Conservation (phyloP, 1,140 invertebrate species). For the Drosophila ironensis region DNA sequence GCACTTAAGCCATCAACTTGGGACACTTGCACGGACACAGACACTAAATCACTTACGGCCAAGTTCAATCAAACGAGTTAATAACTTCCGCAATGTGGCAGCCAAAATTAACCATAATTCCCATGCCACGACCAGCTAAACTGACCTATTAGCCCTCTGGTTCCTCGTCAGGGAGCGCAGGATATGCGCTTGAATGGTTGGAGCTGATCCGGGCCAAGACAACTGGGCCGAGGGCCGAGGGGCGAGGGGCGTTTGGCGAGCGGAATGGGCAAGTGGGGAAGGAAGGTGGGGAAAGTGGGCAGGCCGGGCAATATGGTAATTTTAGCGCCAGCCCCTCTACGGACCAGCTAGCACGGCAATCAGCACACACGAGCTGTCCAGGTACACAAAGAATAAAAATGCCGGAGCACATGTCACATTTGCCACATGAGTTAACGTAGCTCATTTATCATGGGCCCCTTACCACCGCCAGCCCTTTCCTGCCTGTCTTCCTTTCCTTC, state of each 20-base stretch:
- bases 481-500: too few species aligned
- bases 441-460: conserved; percentile 65
- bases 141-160: conserved; percentile 55
- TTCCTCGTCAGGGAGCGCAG: neutral
- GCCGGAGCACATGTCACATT: conserved; percentile 70
- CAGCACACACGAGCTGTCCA: conserved; percentile 21
- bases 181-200: conserved; percentile 34
- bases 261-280: neutral
- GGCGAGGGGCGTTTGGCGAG: neutral
- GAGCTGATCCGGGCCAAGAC: conserved; percentile 24
- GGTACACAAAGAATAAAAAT: conserved; percentile 62
- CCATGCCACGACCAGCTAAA: conserved; percentile 41
- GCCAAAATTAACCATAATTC: conserved; percentile 70
- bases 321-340: conserved; percentile 38
- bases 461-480: neutral
- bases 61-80: conserved; percentile 72
- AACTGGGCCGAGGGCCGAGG: neutral
- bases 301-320: conserved; percentile 56
- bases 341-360: conserved; percentile 27
- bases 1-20: conserved; percentile 25
- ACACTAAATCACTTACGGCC: conserved; percentile 27
- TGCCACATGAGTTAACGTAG: conserved; percentile 68
- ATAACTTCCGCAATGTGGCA: conserved; percentile 68
- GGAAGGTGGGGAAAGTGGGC: neutral
- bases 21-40: conserved; percentile 15